Evolutionary conservation across 2,113 vertebrate genomes (phyloP).

Genomic region (Equus quagga): DNA sequence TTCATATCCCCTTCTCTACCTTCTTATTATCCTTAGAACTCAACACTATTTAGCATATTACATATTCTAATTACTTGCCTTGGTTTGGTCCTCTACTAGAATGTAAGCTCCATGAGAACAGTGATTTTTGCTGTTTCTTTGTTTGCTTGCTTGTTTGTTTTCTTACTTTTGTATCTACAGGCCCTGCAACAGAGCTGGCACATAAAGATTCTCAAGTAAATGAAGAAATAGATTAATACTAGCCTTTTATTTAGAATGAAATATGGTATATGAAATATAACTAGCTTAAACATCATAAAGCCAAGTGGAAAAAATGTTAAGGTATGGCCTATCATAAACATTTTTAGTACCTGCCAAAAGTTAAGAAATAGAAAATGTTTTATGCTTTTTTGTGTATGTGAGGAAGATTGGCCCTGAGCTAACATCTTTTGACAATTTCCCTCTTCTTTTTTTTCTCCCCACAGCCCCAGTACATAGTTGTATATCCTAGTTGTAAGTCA

Average conservation of each 20-base stretch:
- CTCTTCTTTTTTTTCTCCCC: too few species aligned
- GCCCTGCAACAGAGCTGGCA: background rate
- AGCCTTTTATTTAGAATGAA: background rate
- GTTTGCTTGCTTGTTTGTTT: background rate
- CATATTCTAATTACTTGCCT: conserved; percentile 11
- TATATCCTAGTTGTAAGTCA: too few species aligned
- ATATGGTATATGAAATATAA: background rate
- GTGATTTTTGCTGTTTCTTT: background rate
- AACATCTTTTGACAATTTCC: too few species aligned
- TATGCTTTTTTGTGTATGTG: background rate
- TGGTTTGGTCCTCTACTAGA: background rate
- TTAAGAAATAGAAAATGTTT: background rate
- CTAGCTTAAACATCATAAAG: background rate
- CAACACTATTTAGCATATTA: background rate
- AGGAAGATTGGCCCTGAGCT: too few species aligned
- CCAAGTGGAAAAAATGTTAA: background rate
- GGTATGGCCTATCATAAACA: background rate
- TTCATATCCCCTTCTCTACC: background rate
- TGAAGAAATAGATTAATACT: background rate
- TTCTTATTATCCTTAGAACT: background rate
- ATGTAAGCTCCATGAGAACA: background rate
- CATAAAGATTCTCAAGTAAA: background rate
- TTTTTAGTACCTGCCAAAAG: conserved; percentile 19
- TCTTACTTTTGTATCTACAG: background rate
- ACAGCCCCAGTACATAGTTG: too few species aligned